phyloP scores from a whole-genome alignment of 2,888 invertebrate species.

The Diarsia dahlii region DNA sequence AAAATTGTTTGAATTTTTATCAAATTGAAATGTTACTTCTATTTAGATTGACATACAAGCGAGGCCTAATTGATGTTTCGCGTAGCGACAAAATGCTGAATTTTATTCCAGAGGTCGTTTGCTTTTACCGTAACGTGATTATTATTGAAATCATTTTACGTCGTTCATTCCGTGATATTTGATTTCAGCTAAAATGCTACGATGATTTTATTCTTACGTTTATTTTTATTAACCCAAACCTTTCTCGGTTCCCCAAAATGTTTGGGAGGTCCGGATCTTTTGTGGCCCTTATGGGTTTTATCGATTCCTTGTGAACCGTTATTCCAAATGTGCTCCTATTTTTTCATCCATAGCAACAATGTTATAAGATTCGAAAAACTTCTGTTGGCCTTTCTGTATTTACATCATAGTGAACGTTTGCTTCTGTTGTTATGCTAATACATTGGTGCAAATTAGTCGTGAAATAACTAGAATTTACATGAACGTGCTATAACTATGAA shows the following conservation, averaged over 20 bases:
- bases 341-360: constrained; percentile 3
- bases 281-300: constrained; percentile 1
- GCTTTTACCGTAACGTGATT: constrained; percentile 7
- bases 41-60: constrained; percentile 16
- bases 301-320: constrained; percentile 30
- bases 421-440: constrained; percentile 27
- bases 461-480: constrained; percentile 45
- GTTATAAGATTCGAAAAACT: constrained; percentile 1
- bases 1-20: constrained; percentile 4
- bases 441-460: constrained; percentile 29
- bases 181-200: constrained; percentile 13
- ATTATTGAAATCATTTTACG: constrained; percentile 19
- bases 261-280: constrained; percentile 10
- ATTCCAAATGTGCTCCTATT: neutral
- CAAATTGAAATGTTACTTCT: constrained; percentile 34
- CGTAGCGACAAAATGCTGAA: constrained; percentile 16
- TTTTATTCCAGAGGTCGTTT: constrained; percentile 18
- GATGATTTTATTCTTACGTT: constrained; percentile 15
- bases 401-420: constrained; percentile 1
- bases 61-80: constrained; percentile 35
- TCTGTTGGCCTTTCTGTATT: constrained; percentile 11
- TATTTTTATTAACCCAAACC: constrained; percentile 11
- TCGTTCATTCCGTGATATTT: constrained; percentile 7
- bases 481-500: constrained; percentile 24
- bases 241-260: neutral